A percentile compares a stretch with the other conserved stretches of the same genome.
phyloP scores from a whole-genome alignment of 2,888 invertebrate genomes.

The Rhagonycha fulva region DNA sequence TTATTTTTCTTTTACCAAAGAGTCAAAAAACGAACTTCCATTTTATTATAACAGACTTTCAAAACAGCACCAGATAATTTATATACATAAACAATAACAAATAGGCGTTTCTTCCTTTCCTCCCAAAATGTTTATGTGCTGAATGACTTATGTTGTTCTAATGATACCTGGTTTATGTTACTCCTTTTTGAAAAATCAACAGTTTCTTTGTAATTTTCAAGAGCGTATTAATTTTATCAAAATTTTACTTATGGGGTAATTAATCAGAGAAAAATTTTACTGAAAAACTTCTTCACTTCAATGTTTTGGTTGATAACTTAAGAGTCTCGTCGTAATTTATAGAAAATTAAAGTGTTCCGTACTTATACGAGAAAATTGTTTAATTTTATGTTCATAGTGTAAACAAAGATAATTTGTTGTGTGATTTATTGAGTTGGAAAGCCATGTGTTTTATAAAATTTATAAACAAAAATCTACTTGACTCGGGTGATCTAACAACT shows the following conservation, averaged over 20 bases:
- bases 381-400: constrained; percentile 18
- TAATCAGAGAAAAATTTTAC: neutral
- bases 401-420: constrained; percentile 36
- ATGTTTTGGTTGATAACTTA: neutral
- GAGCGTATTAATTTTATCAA: neutral
- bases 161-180: constrained; percentile 21
- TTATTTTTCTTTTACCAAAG: neutral
- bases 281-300: neutral
- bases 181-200: constrained; percentile 3
- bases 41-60: constrained; percentile 11
- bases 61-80: constrained; percentile 3
- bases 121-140: constrained; percentile 10
- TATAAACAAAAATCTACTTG: constrained; percentile 34
- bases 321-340: neutral
- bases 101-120: constrained; percentile 18
- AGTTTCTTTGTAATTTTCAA: neutral
- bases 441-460: constrained; percentile 34
- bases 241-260: neutral
- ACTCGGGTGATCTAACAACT: constrained; percentile 12
- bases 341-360: neutral
- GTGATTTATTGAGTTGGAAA: constrained; percentile 35
- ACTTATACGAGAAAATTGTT: constrained; percentile 11
- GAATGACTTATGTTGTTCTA: constrained; percentile 17
- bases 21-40: constrained; percentile 6
- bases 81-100: constrained; percentile 24